These are phyloP conservation scores for Nesospiza acunhae DNA, from an alignment of 2,113 vertebrate genomes.

Conservation along the genomic window DNA sequence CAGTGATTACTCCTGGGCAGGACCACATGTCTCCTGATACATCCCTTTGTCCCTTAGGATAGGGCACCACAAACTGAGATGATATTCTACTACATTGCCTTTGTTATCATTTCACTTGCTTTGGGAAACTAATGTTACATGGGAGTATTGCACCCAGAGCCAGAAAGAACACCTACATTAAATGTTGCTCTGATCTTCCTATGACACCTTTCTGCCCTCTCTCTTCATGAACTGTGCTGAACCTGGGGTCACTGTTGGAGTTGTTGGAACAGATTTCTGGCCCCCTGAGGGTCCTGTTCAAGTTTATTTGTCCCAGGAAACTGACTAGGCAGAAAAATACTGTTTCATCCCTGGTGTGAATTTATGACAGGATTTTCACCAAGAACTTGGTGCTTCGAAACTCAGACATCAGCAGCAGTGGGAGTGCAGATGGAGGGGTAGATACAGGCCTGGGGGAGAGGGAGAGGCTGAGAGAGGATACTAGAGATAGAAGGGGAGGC, in stretches of 20 bases:
- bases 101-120: background rate
- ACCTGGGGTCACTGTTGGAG: background rate
- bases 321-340: background rate
- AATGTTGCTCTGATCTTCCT: background rate
- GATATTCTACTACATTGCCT: background rate
- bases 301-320: background rate
- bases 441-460: background rate
- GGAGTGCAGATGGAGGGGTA: background rate
- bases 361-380: background rate
- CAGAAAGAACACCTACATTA: background rate
- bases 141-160: background rate
- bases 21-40: background rate
- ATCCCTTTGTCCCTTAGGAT: background rate
- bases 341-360: background rate
- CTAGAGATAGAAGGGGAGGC: background rate
- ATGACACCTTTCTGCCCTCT: background rate
- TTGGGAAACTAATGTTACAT: background rate
- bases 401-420: background rate
- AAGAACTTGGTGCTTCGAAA: background rate
- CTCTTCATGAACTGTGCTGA: background rate
- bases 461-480: background rate
- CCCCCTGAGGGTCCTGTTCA: accelerated
- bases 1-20: background rate
- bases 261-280: background rate
- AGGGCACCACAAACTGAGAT: background rate